Evolutionary conservation across 92 coral and sea anemone species (phyloP).

Genomic region (Epizoanthus ramosus): DNA sequence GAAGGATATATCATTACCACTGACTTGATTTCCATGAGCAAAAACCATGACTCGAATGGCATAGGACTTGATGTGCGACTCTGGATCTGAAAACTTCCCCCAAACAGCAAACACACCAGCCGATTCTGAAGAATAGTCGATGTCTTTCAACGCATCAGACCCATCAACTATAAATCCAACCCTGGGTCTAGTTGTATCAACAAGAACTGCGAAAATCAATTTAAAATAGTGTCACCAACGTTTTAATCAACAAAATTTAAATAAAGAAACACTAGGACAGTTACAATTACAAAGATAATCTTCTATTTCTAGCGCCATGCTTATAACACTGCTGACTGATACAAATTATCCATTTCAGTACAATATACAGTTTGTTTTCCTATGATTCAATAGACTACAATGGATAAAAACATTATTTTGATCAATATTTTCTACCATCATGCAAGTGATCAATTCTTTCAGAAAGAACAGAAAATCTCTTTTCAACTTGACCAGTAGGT

Average conservation of each 20-base stretch:
- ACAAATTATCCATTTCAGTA: no score
- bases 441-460: no score
- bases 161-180: neutral
- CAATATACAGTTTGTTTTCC: no score
- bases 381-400: no score
- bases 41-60: neutral
- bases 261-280: neutral
- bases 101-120: neutral
- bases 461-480: no score
- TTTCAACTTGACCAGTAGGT: no score
- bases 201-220: neutral
- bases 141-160: neutral
- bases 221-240: neutral
- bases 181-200: neutral
- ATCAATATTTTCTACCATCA: no score
- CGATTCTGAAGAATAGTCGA: neutral
- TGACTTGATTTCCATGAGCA: neutral
- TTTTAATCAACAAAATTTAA: neutral
- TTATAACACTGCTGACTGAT: no score
- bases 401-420: no score
- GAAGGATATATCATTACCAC: neutral
- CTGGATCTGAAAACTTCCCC: neutral
- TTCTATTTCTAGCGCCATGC: no score
- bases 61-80: neutral
- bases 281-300: no score